phyloP scores from a whole-genome alignment of 2,888 invertebrate species.

The Chesias legatella region DNA sequence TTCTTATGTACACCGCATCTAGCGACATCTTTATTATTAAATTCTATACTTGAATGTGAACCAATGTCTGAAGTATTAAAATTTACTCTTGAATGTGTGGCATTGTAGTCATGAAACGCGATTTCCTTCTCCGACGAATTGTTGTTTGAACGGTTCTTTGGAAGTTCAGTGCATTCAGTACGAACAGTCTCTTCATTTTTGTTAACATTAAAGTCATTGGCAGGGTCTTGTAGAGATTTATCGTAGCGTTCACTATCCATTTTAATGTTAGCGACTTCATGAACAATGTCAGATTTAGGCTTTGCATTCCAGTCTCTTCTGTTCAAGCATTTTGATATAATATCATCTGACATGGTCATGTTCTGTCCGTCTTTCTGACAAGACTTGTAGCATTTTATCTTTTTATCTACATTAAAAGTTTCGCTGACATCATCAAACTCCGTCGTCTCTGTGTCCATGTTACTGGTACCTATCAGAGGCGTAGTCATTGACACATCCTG shows the following conservation, averaged over 20 bases:
- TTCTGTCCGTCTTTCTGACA: conserved; percentile 53
- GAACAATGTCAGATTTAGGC: conserved; percentile 39
- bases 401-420: conserved; percentile 53
- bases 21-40: not conserved
- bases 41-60: conserved; percentile 20
- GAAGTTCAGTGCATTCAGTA: conserved; percentile 8
- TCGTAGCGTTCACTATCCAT: too few relatives aligned
- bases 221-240: too few relatives aligned
- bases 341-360: conserved; percentile 64
- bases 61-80: not conserved
- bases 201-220: not conserved
- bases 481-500: conserved; percentile 66
- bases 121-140: conserved; percentile 53
- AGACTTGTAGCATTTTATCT: conserved; percentile 63
- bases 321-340: conserved; percentile 62
- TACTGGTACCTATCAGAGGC: conserved; percentile 59
- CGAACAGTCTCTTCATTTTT: conserved; percentile 12
- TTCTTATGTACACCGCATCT: not conserved
- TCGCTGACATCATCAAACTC: conserved; percentile 55
- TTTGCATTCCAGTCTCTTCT: conserved; percentile 59
- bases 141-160: conserved; percentile 29
- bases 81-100: conserved; percentile 22
- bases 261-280: not conserved
- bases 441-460: conserved; percentile 58
- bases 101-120: conserved; percentile 48